Evolutionary conservation across 2,797 vertebrate genomes (phyloP).

Genomic region (Alfaro cultratus): DNA sequence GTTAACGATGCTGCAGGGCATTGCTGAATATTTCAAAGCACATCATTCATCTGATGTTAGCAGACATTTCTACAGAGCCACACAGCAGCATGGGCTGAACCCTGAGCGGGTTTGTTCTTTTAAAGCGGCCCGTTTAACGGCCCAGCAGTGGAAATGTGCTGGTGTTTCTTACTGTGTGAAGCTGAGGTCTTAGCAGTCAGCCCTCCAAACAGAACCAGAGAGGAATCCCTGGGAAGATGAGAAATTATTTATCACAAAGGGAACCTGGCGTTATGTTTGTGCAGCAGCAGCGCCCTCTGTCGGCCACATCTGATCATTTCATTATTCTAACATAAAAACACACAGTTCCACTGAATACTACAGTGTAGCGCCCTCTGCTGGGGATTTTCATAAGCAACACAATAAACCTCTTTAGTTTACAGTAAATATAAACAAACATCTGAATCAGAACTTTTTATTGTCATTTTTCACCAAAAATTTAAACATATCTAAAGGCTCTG

Average conservation of each 20-base stretch:
- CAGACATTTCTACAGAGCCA: constrained; percentile 1
- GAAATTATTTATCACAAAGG: not conserved
- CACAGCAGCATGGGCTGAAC: not conserved
- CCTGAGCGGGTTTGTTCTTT: not conserved
- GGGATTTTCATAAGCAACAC: constrained; percentile 20
- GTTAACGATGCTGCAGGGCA: not conserved
- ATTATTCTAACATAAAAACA: not conserved
- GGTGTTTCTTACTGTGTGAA: constrained; percentile 50
- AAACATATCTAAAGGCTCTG: not conserved
- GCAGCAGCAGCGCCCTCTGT: constrained; percentile 40
- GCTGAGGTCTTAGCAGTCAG: constrained; percentile 43
- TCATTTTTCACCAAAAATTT: not conserved
- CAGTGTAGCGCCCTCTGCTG: constrained; percentile 63
- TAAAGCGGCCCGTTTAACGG: constrained; percentile 11
- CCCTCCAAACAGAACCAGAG: constrained; percentile 25
- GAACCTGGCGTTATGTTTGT: not conserved
- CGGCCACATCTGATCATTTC: constrained; percentile 12
- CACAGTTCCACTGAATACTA: not conserved
- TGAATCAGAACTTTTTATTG: not conserved
- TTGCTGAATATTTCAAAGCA: constrained; percentile 8
- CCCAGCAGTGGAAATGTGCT: not conserved
- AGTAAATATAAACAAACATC: not conserved
- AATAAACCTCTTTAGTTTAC: not conserved
- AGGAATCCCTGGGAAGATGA: constrained; percentile 54
- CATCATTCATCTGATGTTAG: not conserved